Conservation (phyloP, 2,888 invertebrate species). For the Drosophila sordidula region DNA sequence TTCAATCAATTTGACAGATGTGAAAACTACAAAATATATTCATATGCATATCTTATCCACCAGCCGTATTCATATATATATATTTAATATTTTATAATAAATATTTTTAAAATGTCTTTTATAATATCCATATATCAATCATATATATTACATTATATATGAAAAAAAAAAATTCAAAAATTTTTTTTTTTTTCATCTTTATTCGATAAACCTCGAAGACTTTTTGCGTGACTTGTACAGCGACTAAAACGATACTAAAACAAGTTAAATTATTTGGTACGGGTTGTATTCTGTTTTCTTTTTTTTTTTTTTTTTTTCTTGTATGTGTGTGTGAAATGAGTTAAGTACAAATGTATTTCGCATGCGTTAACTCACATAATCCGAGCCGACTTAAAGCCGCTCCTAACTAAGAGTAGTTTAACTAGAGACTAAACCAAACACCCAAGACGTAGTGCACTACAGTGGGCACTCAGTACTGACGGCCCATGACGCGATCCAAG, state of each 20-base stretch:
- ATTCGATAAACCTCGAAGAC: conserved; percentile 48
- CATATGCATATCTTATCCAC: too few species aligned
- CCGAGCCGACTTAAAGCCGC: conserved; percentile 14
- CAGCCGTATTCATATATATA: too few species aligned
- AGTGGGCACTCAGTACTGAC: conserved; percentile 68
- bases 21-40: too few species aligned
- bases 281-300: conserved; percentile 16
- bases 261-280: conserved; percentile 68
- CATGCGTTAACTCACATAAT: conserved; percentile 11
- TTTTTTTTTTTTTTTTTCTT: conserved; percentile 10
- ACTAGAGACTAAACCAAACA: conserved; percentile 58
- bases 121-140: too few species aligned
- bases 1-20: too few species aligned
- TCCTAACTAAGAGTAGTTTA: conserved; percentile 47
- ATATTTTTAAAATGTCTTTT: too few species aligned
- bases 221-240: conserved; percentile 46
- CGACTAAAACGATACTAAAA: conserved; percentile 55
- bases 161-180: too few species aligned
- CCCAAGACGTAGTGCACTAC: conserved; percentile 39
- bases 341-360: conserved; percentile 56
- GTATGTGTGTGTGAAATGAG: conserved; percentile 45
- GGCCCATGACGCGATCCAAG: conserved; percentile 89
- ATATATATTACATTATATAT: too few species aligned
- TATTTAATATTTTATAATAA: too few species aligned
- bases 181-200: too few species aligned